These are phyloP conservation scores for Poeciliopsis occidentalis DNA, from an alignment of 2,113 vertebrate species.

Conservation along the genomic window DNA sequence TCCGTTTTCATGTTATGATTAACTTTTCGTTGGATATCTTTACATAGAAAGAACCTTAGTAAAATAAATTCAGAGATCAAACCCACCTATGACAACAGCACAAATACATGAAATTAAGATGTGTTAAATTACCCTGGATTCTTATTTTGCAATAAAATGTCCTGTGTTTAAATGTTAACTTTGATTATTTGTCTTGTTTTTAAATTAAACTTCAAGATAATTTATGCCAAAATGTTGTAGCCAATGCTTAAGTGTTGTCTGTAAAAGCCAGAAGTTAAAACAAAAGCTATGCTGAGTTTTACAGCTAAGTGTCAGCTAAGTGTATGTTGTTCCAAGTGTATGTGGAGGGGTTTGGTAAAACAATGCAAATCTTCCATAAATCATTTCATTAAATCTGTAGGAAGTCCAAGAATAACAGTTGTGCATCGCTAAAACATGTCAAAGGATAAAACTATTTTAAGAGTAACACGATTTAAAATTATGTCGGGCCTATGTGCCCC, in stretches of 20 bases:
- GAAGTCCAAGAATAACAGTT: neutral
- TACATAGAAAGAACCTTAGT: conserved; percentile 4
- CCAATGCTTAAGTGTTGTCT: too few relatives aligned
- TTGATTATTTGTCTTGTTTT: neutral
- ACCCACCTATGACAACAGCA: neutral
- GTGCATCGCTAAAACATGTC: conserved; percentile 13
- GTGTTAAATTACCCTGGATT: neutral
- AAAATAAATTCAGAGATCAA: neutral
- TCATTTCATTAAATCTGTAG: too few relatives aligned
- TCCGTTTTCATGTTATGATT: neutral
- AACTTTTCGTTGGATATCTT: neutral
- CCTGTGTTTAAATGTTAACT: neutral
- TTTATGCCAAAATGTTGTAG: neutral
- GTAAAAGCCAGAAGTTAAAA: neutral
- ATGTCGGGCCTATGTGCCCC: conserved; percentile 20
- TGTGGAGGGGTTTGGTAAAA: too few relatives aligned
- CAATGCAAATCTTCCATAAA: too few relatives aligned
- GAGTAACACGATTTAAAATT: conserved; percentile 30
- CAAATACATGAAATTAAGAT: neutral
- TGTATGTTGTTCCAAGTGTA: neutral
- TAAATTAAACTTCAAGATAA: neutral
- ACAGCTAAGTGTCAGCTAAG: neutral
- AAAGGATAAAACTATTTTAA: conserved; percentile 31
- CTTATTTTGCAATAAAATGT: neutral
- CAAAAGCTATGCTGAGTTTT: neutral